Base-by-base conservation (phyloP, 2,797 vertebrate genomes). In the Pseudochromis fuscus region DNA sequence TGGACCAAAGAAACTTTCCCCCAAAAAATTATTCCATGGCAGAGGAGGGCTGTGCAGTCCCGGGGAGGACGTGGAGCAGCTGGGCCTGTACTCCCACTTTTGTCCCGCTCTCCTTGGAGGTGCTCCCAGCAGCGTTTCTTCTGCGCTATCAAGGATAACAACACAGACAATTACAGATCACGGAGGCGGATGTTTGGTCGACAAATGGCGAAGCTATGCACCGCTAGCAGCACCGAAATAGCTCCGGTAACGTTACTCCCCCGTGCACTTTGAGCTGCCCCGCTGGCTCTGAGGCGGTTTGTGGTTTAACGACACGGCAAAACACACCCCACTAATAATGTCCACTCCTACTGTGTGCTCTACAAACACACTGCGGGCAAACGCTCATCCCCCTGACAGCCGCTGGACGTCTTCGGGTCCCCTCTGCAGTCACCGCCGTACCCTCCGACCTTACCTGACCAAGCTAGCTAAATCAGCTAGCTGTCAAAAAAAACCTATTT, bases 401-500 rank as follows among this genome's bases (percentile, higher is more conserved):
- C 2, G 35, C 0, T 4, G 24, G 2, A 23, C 30, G 42, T 21
- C 33, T 24, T 19, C 31, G 2, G 28, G 10, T 75, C 35, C 28
- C 48, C 25, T 19, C 35, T 4, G 44, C 1, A 48, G 66, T 33
- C 25, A 21, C 7, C 5, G 31, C 33, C 0, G 13, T 10, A 8
- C 18, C 42, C 11, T 7, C 57, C 61, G 66, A 83, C 68, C 67
- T 63, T 75, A 88, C 87, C 88, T 87, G 78, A 5, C 52, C 58
- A 35, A 67, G 79, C 72, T 88, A 87, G 76, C 81, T 70, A 24
- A 13, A 49, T n/a, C n/a, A 42, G 86, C 86, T 88, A 92, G 75
- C 88, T 90, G 89, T 90, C 89, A 88, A 85, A 82, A 87, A 80
- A 60, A 67, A 18, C 53, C 24, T 73, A 70, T 81, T 84, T 82